A percentile compares a stretch with the other conserved stretches of the same genome.
These are phyloP conservation scores for Pollenia amentaria DNA, from an alignment of 2,888 invertebrate species.

Conservation along the genomic window DNA sequence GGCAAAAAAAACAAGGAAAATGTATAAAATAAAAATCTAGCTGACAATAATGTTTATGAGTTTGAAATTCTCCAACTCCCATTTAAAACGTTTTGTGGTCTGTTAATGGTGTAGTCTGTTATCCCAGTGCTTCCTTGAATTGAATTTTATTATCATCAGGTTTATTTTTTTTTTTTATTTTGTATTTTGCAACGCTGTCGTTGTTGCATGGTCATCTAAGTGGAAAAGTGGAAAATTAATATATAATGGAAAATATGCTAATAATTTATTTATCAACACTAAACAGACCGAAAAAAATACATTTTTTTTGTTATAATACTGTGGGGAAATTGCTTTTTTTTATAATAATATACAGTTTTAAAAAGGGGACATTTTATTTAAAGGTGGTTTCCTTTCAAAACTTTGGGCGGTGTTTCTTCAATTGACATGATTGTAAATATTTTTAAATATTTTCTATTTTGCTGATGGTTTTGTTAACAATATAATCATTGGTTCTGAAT, in stretches of 20 bases:
- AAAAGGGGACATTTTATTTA: slow-evolving; percentile 27
- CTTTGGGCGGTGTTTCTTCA: slow-evolving; percentile 13
- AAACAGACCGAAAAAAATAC: slow-evolving; percentile 71
- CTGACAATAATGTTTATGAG: slow-evolving; percentile 38
- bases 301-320: background rate
- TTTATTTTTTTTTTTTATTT: background rate
- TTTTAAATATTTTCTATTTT: background rate
- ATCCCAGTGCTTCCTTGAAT: slow-evolving; percentile 1
- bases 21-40: background rate
- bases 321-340: slow-evolving; percentile 17
- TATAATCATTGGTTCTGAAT: slow-evolving; percentile 17
- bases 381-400: slow-evolving; percentile 20
- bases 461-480: slow-evolving; percentile 10
- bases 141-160: slow-evolving; percentile 36
- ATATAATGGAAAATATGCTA: slow-evolving; percentile 77
- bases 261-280: slow-evolving; percentile 78
- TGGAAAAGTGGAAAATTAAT: slow-evolving; percentile 77
- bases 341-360: slow-evolving; percentile 30
- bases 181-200: slow-evolving; percentile 42
- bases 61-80: slow-evolving; percentile 24
- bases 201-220: slow-evolving; percentile 74
- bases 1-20: slow-evolving; percentile 37
- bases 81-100: slow-evolving; percentile 58
- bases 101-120: slow-evolving; percentile 40
- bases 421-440: slow-evolving; percentile 1